Conservation (phyloP, 2,888 invertebrate species). For the Pedicia rivosa region DNA sequence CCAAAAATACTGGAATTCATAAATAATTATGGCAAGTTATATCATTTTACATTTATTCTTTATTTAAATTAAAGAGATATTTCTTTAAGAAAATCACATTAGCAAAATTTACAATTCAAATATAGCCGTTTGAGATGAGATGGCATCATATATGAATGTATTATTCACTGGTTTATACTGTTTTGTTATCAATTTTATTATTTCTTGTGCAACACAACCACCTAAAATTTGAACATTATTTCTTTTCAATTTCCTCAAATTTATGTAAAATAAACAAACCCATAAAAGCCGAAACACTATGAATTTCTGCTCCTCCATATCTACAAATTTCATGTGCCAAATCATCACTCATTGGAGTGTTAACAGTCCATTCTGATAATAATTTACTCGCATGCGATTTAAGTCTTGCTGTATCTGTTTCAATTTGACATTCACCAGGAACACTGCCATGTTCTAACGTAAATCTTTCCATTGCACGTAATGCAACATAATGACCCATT, state of each 20-base stretch:
- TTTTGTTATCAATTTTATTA: conserved; percentile 84
- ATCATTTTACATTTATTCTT: no score
- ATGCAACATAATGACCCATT: conserved; percentile 77
- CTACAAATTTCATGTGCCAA: conserved; percentile 89
- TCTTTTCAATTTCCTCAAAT: not conserved
- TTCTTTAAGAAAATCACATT: not conserved
- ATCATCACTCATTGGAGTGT: conserved; percentile 72
- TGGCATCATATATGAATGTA: conserved; percentile 89
- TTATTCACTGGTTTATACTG: conserved; percentile 96
- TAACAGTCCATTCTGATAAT: conserved; percentile 70
- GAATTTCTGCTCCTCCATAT: conserved; percentile 89
- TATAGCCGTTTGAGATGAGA: conserved; percentile 68
- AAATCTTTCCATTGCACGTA: conserved; percentile 85
- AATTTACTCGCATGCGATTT: conserved; percentile 61
- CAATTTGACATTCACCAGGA: conserved; percentile 80
- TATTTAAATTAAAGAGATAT: no score
- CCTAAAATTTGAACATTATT: conserved; percentile 36
- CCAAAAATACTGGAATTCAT: no score
- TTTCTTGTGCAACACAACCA: conserved; percentile 91
- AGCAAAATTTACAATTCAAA: conserved; percentile 50
- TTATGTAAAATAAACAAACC: conserved; percentile 36
- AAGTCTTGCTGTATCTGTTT: conserved; percentile 76
- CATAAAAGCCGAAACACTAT: conserved; percentile 83
- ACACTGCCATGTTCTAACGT: conserved; percentile 73
- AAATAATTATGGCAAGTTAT: no score